Base-by-base conservation (phyloP, 2,888 invertebrate species). In the Dasypolia templi region DNA sequence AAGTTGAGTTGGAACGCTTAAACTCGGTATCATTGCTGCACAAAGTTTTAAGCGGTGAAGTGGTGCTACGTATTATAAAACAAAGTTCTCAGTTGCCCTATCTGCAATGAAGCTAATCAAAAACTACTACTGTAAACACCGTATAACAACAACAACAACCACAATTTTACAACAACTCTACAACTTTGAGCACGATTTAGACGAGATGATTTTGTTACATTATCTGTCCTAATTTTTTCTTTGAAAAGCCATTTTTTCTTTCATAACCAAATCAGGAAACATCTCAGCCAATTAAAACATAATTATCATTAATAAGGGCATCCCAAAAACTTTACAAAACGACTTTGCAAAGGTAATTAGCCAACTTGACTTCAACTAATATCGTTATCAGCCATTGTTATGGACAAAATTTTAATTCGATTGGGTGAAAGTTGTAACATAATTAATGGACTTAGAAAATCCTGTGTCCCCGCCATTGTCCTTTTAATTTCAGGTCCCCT, bases 331-430 rank as follows among this genome's bases (percentile, higher is more conserved):
- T 86, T 81, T 82, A 32, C 53, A 22, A 35, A 65, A 67, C 65
- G 62, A 79, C 76, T 82, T 82, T 32, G 46, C 55, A n/a, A 74
- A 68, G 68, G 77, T 87, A 86, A 87, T 86, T 85, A 85, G 81
- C 64, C 63, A 73, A 87, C 72, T 85, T 77, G 64, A 72, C 61
- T 85, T 79, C 64, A 79, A 86, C 77, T 82, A 82, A 80, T 72
- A 65, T 71, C 83, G 63, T 85, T 87, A 87, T 81, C 65, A 68
- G 69, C 64, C 65, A 75, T 65, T 86, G 83, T 79, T 76, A 77
- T 81, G 81, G 79, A 87, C 65, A 62, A 78, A 80, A 87, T 82
- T 80, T 84, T 82, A 80, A 78, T 85, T 84, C 82, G 75, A 79
- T 85, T 62, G 42, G 29, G 46, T 68, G 51, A 26, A 84, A 86